A percentile compares a stretch with the other conserved stretches of the same genome.
These are phyloP conservation scores for Cactoblastis cactorum DNA, from an alignment of 2,888 invertebrate genomes.

Conservation along the genomic window DNA sequence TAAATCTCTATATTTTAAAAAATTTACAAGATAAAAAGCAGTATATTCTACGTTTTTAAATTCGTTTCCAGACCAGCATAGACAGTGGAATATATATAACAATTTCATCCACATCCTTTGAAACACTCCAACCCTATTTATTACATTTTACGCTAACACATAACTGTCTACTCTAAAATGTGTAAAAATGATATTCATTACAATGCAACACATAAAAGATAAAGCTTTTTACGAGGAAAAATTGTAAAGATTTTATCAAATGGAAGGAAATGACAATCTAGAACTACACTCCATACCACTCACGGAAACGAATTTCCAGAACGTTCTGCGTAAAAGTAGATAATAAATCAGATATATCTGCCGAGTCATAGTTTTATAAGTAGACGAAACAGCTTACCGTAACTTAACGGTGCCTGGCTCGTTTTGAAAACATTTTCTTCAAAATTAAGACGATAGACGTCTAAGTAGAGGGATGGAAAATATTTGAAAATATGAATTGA, in stretches of 20 bases:
- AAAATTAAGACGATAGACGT: background rate
- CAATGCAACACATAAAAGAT: too few species aligned
- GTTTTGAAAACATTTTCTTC: constrained; percentile 6
- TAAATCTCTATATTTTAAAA: too few species aligned
- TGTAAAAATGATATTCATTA: too few species aligned
- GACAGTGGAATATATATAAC: too few species aligned
- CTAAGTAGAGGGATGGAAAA: background rate
- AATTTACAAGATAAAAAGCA: too few species aligned
- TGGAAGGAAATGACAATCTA: constrained; percentile 13
- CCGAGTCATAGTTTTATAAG: constrained; percentile 13
- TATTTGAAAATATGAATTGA: background rate
- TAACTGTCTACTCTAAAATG: too few species aligned
- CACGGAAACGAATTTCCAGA: constrained; percentile 12
- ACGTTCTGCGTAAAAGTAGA: constrained; percentile 5
- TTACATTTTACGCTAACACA: too few species aligned
- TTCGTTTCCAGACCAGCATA: too few species aligned
- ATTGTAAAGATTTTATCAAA: constrained; percentile 11
- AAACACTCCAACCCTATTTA: too few species aligned
- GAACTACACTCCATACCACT: constrained; percentile 3
- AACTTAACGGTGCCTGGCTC: constrained; percentile 9
- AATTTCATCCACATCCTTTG: too few species aligned
- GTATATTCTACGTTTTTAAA: too few species aligned
- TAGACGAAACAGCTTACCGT: constrained; percentile 10
- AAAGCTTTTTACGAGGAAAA: too few species aligned
- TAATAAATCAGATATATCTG: constrained; percentile 13